Evolutionary conservation across 2,888 invertebrate genomes (phyloP).

Genomic region (Cryptosula pallasiana): DNA sequence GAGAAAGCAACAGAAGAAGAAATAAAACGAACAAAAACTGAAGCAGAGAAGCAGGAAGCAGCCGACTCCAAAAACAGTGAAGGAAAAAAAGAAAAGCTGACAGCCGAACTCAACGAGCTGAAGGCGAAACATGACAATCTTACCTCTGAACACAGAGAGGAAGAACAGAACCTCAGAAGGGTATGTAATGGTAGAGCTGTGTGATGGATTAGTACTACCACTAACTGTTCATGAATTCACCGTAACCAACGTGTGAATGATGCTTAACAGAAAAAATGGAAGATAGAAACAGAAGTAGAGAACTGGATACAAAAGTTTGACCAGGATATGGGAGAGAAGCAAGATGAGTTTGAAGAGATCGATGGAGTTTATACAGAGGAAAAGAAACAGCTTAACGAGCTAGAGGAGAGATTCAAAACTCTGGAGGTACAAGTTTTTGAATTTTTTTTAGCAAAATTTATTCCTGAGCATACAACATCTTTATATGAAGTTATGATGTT

Average conservation of each 20-base stretch:
- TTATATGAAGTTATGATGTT: no score
- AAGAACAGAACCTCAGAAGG: conserved; percentile 46
- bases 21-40: conserved; percentile 45
- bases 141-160: conserved; percentile 46
- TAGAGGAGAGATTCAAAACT: conserved; percentile 52
- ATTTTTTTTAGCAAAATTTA: no score
- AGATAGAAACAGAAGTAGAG: conserved; percentile 52
- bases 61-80: conserved; percentile 51
- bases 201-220: no score
- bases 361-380: conserved; percentile 51
- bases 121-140: conserved; percentile 44
- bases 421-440: no score
- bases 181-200: conserved; percentile 36
- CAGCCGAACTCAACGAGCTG: conserved; percentile 43
- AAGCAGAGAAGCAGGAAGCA: conserved; percentile 52
- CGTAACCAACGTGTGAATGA: neutral
- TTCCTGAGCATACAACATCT: no score
- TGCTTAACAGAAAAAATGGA: conserved; percentile 47
- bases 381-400: conserved; percentile 51
- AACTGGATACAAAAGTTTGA: conserved; percentile 53
- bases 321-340: conserved; percentile 49
- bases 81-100: conserved; percentile 43
- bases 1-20: conserved; percentile 51
- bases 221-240: neutral
- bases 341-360: conserved; percentile 52